Percentiles rank a stretch among this genome's conserved stretches.
phyloP scores from a whole-genome alignment of 2,888 invertebrate genomes.

The Strigamia transsilvanica region DNA sequence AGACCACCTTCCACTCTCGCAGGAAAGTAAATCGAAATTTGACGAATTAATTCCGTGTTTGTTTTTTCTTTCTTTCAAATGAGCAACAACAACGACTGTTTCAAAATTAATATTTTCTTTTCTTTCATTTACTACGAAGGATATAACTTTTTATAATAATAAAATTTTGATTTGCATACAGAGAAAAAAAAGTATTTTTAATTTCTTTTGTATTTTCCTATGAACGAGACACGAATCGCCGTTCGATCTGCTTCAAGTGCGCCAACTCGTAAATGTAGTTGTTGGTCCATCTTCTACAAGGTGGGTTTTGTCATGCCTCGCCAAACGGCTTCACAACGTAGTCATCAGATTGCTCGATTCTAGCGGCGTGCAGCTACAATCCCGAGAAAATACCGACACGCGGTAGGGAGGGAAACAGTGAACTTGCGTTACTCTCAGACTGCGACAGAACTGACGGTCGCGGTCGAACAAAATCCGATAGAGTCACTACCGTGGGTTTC shows the following conservation, averaged over 20 bases:
- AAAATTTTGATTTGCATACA: conserved; percentile 1
- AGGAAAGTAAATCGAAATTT: not conserved
- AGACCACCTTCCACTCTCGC: not conserved
- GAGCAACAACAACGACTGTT: not conserved
- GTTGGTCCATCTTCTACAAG: not conserved
- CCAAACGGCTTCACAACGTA: not conserved
- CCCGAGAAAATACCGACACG: conserved; percentile 37
- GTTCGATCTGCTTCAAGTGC: not conserved
- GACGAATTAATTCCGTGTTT: too few species aligned
- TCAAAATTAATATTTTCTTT: not conserved
- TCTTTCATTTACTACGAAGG: conserved; percentile 10
- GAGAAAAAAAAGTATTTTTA: not conserved
- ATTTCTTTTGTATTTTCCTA: not conserved
- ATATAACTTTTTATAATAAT: not conserved
- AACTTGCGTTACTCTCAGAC: conserved; percentile 40
- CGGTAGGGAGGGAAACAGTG: conserved; percentile 17
- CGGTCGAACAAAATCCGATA: conserved; percentile 31
- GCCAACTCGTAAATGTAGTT: conserved; percentile 2
- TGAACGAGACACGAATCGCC: not conserved
- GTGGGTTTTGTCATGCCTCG: conserved; percentile 21
- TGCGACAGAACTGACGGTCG: conserved; percentile 40
- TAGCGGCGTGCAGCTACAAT: conserved; percentile 1
- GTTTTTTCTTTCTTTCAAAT: not conserved
- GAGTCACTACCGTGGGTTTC: conserved; percentile 52
- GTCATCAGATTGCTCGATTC: not conserved